Evolutionary conservation across 2,888 invertebrate genomes (phyloP), one percentile per base, ranked within the genome.

Genomic region (Plemyria rubiginata): DNA sequence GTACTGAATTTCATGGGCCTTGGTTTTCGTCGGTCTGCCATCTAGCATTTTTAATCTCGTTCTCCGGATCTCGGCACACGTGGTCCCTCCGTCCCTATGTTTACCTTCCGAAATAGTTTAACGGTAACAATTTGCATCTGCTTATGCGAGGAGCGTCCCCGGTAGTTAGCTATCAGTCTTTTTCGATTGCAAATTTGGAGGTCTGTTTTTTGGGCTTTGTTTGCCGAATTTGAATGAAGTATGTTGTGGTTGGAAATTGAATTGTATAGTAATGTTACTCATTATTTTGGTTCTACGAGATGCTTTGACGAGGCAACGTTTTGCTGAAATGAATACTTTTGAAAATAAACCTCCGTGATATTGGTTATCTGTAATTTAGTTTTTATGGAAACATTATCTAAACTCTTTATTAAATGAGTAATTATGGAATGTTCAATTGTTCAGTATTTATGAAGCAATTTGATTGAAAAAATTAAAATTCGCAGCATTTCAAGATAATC

Each of bases 91-190:
- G 88, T 85, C 91, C 87, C 87, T 82, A 75, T 92, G 92, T 92
- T 92, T 92, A 92, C 92, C 92, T 92, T 89, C 88, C 86, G 88
- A 91, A 92, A 92, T 92, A 92, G 92, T 92, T 92, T 91, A 91
- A 92, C 92, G 88, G 88, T 84, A 84, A 87, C 92, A 90, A 92
- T 92, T 92, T 92, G 91, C 92, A 92, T 92, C 86, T 91, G 82
- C 85, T 92, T 92, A 92, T 91, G 88, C 91, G 80, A 75, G 81
- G 88, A 80, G 87, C 90, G 85, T 87, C 92, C 90, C 89, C 79
- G 78, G 84, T 90, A 88, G 88, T 91, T 91, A 92, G 86, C 88
- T 86, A 85, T 85, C 81, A 85, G 86, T 84, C 80, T 82, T 73
- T 74, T 79, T 75, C 77, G 76, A 73, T 75, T 73, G 74, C 71